These are phyloP conservation scores for Bufotes viridis DNA, from an alignment of 2,797 vertebrate species.

Conservation along the genomic window DNA sequence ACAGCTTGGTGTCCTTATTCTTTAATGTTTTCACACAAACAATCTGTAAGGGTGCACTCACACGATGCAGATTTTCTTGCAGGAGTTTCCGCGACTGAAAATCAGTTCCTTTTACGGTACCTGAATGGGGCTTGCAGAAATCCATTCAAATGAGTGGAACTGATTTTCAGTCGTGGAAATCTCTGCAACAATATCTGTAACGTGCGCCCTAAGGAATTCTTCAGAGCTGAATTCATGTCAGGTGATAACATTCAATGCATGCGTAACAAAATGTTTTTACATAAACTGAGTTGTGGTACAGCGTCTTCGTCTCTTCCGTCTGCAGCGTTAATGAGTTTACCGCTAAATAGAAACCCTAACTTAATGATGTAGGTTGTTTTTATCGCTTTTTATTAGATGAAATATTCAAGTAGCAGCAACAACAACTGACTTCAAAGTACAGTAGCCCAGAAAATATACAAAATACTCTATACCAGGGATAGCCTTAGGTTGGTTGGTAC, in stretches of 20 bases:
- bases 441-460: too few relatives aligned
- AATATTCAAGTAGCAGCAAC: background rate
- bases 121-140: too few relatives aligned
- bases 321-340: background rate
- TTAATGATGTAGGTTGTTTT: conserved; percentile 11
- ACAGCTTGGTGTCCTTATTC: background rate
- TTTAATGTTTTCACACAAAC: background rate
- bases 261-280: background rate
- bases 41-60: too few relatives aligned
- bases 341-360: background rate
- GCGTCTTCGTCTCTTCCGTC: background rate
- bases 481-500: too few relatives aligned
- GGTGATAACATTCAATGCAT: background rate
- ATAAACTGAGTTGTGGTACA: background rate
- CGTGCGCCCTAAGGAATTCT: background rate
- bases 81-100: too few relatives aligned
- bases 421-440: too few relatives aligned
- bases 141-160: too few relatives aligned
- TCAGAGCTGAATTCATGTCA: background rate
- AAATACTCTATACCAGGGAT: too few relatives aligned
- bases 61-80: too few relatives aligned
- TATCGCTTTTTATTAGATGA: background rate
- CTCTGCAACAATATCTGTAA: too few relatives aligned
- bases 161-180: too few relatives aligned
- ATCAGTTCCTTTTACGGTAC: too few relatives aligned